Percentiles rank a stretch among this genome's conserved stretches.
Evolutionary conservation across 2,888 invertebrate species (phyloP).

Genomic region (Acleris sparsana): DNA sequence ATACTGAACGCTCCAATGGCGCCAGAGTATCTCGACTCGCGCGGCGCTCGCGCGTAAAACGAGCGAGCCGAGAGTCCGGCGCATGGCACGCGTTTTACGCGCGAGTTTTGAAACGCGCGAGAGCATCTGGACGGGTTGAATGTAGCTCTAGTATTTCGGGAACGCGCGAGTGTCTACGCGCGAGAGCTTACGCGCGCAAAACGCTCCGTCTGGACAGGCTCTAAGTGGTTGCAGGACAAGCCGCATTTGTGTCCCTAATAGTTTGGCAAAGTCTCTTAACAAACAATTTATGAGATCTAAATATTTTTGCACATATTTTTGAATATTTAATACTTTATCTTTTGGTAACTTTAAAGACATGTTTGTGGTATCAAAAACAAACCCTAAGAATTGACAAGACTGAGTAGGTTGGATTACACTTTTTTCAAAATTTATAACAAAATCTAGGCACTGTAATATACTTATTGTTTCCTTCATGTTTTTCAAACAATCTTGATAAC

Average conservation of each 20-base stretch:
- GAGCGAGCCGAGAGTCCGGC: too few relatives aligned
- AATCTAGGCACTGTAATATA: constrained; percentile 36
- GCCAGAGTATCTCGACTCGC: constrained; percentile 30
- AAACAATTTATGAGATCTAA: constrained; percentile 1
- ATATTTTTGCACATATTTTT: constrained; percentile 27
- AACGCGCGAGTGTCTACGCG: constrained; percentile 2
- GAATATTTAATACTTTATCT: constrained; percentile 34
- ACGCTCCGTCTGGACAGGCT: too few relatives aligned
- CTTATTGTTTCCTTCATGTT: constrained; percentile 32
- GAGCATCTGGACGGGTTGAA: constrained; percentile 15
- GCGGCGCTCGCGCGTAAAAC: too few relatives aligned
- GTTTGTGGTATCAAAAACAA: constrained; percentile 29
- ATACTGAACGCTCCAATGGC: constrained; percentile 28
- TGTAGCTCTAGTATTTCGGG: too few relatives aligned
- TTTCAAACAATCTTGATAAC: constrained; percentile 25
- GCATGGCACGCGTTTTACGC: constrained; percentile 21
- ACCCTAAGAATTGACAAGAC: constrained; percentile 36
- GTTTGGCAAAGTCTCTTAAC: constrained; percentile 35
- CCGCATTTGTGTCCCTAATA: constrained; percentile 31
- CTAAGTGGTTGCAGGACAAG: constrained; percentile 30
- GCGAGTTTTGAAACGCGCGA: constrained; percentile 26
- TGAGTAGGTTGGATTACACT: constrained; percentile 23
- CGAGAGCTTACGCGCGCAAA: constrained; percentile 11
- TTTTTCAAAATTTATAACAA: constrained; percentile 39
- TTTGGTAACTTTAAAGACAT: constrained; percentile 25